These are phyloP conservation scores for Halictus ligatus DNA, from an alignment of 2,888 invertebrate genomes.

Conservation along the genomic window DNA sequence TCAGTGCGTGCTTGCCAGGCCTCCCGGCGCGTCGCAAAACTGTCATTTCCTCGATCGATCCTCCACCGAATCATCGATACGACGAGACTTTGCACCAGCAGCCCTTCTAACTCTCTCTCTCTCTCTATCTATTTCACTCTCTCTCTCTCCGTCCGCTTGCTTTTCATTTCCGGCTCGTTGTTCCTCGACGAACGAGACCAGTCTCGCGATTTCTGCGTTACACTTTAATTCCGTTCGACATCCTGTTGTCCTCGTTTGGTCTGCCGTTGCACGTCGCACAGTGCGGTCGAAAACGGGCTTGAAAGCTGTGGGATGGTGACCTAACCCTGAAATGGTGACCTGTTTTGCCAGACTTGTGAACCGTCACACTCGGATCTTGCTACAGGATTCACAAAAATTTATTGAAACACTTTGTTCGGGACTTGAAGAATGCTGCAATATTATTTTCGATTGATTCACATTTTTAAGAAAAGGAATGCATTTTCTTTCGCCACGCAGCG, in stretches of 20 bases:
- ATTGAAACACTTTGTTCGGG: no score
- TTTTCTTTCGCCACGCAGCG: no score
- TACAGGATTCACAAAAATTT: not conserved
- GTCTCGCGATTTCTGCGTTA: slow-evolving; percentile 14
- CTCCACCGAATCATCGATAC: slow-evolving; percentile 38
- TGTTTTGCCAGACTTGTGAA: not conserved
- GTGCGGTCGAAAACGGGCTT: not conserved
- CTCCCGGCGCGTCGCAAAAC: slow-evolving; percentile 40
- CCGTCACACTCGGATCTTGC: not conserved
- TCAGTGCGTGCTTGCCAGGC: slow-evolving; percentile 26
- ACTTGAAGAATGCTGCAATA: no score
- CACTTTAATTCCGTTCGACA: slow-evolving; percentile 27
- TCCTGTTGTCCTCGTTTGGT: not conserved
- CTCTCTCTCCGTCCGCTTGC: slow-evolving; percentile 23
- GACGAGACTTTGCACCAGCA: slow-evolving; percentile 23
- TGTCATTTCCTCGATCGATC: slow-evolving; percentile 51
- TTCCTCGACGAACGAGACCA: slow-evolving; percentile 17
- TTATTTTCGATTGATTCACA: not conserved
- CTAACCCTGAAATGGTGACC: not conserved
- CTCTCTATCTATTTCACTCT: not conserved
- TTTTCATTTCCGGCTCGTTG: slow-evolving; percentile 36
- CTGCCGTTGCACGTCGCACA: not conserved
- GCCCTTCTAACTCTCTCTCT: not conserved
- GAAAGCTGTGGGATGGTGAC: not conserved
- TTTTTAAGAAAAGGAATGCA: not conserved